Conservation (phyloP, 2,797 vertebrate species). For the Gymnothorax reevesii region DNA sequence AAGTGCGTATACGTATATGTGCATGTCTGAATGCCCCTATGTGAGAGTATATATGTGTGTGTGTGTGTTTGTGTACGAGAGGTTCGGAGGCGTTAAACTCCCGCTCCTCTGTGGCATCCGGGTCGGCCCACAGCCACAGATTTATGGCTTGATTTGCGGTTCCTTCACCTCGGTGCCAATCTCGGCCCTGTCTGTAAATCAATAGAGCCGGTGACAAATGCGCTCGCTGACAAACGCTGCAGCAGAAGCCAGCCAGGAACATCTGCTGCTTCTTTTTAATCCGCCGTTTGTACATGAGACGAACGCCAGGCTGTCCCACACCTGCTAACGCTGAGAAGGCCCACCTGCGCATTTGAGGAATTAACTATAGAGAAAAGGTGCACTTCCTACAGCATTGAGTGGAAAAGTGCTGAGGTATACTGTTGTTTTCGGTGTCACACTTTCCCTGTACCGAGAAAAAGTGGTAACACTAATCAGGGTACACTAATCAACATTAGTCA, state of each 20-base stretch:
- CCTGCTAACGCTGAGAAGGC: conserved; percentile 27
- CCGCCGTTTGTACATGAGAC: conserved; percentile 59
- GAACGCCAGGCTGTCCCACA: conserved; percentile 49
- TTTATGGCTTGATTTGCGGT: conserved; percentile 68
- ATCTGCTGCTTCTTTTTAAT: conserved; percentile 65
- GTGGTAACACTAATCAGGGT: too few species aligned
- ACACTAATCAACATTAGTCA: too few species aligned
- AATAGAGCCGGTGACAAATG: conserved; percentile 68
- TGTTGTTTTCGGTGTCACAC: not conserved
- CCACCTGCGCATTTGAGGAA: conserved; percentile 37
- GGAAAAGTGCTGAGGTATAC: not conserved
- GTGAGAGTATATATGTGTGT: not conserved
- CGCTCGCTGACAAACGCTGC: conserved; percentile 61
- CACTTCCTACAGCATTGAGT: conserved; percentile 27
- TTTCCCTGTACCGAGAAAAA: too few species aligned
- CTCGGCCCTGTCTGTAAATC: conserved; percentile 73
- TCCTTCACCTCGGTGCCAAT: conserved; percentile 69
- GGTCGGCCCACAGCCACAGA: conserved; percentile 59
- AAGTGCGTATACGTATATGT: too few species aligned
- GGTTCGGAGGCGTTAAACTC: not conserved
- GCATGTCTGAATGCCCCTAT: not conserved
- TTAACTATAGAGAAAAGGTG: conserved; percentile 50
- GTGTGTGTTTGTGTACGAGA: not conserved
- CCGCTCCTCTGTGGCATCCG: conserved; percentile 48
- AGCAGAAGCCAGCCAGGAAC: conserved; percentile 70